Evolutionary conservation across 2,113 vertebrate species (phyloP).

Genomic region (Coptodon rendalli): DNA sequence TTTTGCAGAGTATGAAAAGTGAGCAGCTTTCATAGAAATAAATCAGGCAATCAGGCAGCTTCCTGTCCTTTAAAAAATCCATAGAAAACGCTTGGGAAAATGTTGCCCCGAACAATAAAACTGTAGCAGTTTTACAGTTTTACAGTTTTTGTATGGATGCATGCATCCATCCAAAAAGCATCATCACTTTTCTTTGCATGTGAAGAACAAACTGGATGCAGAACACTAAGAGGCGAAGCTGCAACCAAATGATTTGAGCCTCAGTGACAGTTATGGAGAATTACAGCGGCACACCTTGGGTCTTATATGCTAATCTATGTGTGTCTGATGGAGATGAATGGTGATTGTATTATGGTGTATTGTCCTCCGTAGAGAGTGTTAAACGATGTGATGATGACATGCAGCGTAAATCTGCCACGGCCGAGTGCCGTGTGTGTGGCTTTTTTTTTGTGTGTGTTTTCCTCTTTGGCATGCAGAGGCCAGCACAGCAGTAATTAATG

Average conservation of each 20-base stretch:
- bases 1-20: not conserved
- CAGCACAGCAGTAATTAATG: conserved; percentile 70
- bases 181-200: not conserved
- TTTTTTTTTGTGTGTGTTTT: not conserved
- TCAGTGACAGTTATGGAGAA: conserved; percentile 46
- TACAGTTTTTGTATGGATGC: not conserved
- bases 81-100: not conserved
- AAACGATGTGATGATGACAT: conserved; percentile 53
- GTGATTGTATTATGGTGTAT: conserved; percentile 39
- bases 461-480: conserved; percentile 56
- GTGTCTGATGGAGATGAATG: conserved; percentile 43
- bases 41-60: not conserved
- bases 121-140: not conserved
- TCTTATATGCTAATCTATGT: conserved; percentile 26
- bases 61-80: not conserved
- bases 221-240: not conserved
- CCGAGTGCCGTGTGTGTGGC: not conserved
- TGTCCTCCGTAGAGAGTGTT: conserved; percentile 33
- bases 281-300: conserved; percentile 33
- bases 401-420: conserved; percentile 34
- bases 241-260: conserved; percentile 20
- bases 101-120: not conserved
- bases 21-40: not conserved
- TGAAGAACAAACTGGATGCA: not conserved
- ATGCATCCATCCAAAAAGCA: not conserved